Evolutionary conservation across 1,140 invertebrate species (phyloP).

Genomic region (Panagrolaimus sp.): DNA sequence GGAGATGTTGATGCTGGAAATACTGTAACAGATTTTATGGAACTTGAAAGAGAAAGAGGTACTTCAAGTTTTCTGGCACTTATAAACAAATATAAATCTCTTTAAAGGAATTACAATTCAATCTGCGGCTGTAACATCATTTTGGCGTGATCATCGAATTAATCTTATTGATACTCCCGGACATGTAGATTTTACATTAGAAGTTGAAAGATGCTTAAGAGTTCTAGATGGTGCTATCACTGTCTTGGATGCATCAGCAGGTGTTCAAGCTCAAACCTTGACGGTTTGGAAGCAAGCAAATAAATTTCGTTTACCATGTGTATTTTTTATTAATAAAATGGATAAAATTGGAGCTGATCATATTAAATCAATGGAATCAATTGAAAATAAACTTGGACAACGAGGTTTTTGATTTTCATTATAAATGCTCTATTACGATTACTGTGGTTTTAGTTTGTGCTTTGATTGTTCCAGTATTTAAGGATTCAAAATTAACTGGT

Average conservation of each 20-base stretch:
- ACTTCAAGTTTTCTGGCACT: no score
- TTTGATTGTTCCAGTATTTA: constrained; percentile 55
- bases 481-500: constrained; percentile 62
- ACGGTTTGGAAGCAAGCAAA: constrained; percentile 97
- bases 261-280: constrained; percentile 94
- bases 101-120: constrained; percentile 99
- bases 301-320: constrained; percentile 86
- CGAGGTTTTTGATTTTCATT: constrained; percentile 86
- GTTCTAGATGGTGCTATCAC: constrained; percentile 93
- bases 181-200: constrained; percentile 98
- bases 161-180: constrained; percentile 99
- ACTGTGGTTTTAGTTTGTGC: not conserved
- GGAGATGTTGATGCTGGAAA: constrained; percentile 98
- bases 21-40: constrained; percentile 99
- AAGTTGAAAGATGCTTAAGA: constrained; percentile 88
- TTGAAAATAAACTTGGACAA: constrained; percentile 81
- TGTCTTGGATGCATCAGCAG: constrained; percentile 90
- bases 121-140: constrained; percentile 92
- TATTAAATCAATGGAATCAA: constrained; percentile 64
- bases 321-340: constrained; percentile 97
- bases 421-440: constrained; percentile 82
- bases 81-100: no score
- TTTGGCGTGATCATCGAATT: constrained; percentile 93
- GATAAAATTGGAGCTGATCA: constrained; percentile 85
- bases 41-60: constrained; percentile 90